phyloP scores from a whole-genome alignment of 2,113 vertebrate species.

The Saguinus midas region DNA sequence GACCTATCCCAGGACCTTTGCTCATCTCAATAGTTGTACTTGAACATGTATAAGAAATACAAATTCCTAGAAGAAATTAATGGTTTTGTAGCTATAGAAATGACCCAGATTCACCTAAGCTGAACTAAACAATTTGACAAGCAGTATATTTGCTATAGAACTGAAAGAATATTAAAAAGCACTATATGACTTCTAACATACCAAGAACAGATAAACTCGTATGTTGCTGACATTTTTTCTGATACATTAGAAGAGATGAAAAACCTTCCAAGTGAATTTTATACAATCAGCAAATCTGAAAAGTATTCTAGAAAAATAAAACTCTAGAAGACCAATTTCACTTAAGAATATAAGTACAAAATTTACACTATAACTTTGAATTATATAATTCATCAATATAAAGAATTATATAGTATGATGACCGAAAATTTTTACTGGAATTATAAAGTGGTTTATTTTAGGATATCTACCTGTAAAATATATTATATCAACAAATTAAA shows the following conservation, averaged over 20 bases:
- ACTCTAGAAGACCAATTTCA: not conserved
- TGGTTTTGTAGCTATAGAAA: not conserved
- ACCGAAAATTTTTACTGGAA: not conserved
- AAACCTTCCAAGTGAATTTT: not conserved
- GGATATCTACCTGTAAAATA: not conserved
- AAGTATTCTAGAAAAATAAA: not conserved
- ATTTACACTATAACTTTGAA: not conserved
- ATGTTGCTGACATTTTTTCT: slow-evolving; percentile 15
- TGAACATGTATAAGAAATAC: not conserved
- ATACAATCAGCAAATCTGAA: not conserved
- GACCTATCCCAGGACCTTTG: not conserved
- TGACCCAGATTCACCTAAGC: not conserved
- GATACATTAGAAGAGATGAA: not conserved
- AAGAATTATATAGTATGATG: not conserved
- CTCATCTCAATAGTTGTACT: not conserved
- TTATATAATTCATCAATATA: not conserved
- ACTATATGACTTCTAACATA: not conserved
- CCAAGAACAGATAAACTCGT: not conserved
- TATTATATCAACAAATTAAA: not conserved
- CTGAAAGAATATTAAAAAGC: not conserved
- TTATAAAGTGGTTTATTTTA: not conserved
- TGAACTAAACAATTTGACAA: not conserved
- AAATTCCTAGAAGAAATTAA: not conserved
- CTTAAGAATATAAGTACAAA: not conserved
- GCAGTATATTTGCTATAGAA: not conserved